These are phyloP conservation scores for Symphodus melops DNA, from an alignment of 2,113 vertebrate genomes.

Conservation along the genomic window DNA sequence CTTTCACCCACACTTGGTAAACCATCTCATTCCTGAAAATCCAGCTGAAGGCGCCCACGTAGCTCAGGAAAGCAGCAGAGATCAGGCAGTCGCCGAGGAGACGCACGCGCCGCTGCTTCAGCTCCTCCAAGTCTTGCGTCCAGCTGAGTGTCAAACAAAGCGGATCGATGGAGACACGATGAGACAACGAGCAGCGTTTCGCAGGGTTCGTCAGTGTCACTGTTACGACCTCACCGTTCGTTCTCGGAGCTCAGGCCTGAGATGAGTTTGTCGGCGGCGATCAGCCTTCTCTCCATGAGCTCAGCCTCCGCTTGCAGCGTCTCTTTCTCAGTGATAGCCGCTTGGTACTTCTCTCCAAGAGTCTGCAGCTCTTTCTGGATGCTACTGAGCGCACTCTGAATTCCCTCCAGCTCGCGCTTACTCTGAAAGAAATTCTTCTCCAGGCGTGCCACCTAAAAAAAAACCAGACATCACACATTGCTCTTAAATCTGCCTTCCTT, in stretches of 20 bases:
- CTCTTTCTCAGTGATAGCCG: conserved; percentile 88
- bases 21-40: conserved; percentile 94
- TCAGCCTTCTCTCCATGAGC: conserved; percentile 92
- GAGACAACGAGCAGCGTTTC: not conserved
- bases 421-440: conserved; percentile 91
- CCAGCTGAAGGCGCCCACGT: conserved; percentile 95
- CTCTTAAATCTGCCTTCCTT: not conserved
- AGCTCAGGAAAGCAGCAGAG: conserved; percentile 93
- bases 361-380: conserved; percentile 89
- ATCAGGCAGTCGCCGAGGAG: conserved; percentile 94
- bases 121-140: conserved; percentile 89
- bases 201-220: not conserved
- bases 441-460: conserved; percentile 89
- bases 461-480: not conserved
- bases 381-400: conserved; percentile 86
- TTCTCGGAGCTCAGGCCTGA: conserved; percentile 94
- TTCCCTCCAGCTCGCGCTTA: conserved; percentile 88
- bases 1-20: conserved; percentile 86
- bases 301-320: conserved; percentile 93
- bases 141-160: conserved; percentile 82
- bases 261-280: conserved; percentile 95
- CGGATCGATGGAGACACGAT: not conserved
- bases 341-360: conserved; percentile 89
- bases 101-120: conserved; percentile 85
- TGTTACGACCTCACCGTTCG: conserved; percentile 83